A percentile compares a stretch with the other conserved stretches of the same genome.
Conservation (phyloP, 2,888 invertebrate genomes). For the Tetheella fluctuosa region DNA sequence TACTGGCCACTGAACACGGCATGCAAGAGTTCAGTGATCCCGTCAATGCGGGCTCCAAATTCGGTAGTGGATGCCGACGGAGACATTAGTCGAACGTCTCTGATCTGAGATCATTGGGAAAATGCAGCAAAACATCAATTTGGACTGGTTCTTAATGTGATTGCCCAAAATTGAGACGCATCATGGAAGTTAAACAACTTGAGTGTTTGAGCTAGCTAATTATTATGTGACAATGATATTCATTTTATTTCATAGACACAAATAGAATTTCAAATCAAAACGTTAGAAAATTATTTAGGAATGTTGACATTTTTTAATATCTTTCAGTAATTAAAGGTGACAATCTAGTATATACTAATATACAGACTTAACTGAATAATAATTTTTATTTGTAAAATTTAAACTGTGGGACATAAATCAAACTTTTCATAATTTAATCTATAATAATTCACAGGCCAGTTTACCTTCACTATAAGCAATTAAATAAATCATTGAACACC, state of each 20-base stretch:
- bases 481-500: not conserved
- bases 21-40: constrained; percentile 63
- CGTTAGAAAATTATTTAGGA: too few species aligned
- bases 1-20: constrained; percentile 23
- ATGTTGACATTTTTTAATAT: too few species aligned
- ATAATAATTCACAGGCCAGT: not conserved
- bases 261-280: too few species aligned
- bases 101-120: constrained; percentile 42
- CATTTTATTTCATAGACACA: too few species aligned
- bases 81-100: constrained; percentile 74
- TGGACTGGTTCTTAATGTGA: not conserved
- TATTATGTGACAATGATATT: too few species aligned
- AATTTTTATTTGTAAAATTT: too few species aligned
- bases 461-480: not conserved
- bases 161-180: not conserved
- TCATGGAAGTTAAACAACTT: not conserved
- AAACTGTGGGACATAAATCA: too few species aligned
- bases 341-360: too few species aligned
- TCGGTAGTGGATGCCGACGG: constrained; percentile 62
- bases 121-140: constrained; percentile 33
- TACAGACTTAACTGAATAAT: too few species aligned
- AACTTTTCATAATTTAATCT: not conserved
- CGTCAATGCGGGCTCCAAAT: constrained; percentile 71
- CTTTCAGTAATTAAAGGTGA: too few species aligned
- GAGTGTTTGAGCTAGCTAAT: not conserved